A percentile compares a stretch with the other conserved stretches of the same genome.
Evolutionary conservation across 2,797 vertebrate species (phyloP).

Genomic region (Erpetoichthys calabaricus): DNA sequence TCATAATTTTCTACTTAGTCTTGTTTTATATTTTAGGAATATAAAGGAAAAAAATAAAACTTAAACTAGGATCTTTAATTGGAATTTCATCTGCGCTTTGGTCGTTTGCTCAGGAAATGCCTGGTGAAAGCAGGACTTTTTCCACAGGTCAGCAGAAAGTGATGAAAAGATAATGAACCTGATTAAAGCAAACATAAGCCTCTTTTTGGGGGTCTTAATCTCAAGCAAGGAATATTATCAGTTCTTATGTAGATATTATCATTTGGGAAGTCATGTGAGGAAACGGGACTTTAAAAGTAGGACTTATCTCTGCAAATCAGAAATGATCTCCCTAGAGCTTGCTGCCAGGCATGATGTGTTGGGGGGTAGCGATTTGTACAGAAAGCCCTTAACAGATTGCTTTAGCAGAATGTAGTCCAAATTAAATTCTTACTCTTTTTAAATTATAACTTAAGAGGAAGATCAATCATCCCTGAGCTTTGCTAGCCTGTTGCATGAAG

Average conservation of each 20-base stretch:
- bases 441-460: too few species aligned
- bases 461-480: too few species aligned
- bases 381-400: too few species aligned
- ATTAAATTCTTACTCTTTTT: too few species aligned
- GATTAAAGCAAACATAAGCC: conserved; percentile 10
- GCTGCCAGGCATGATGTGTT: too few species aligned
- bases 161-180: conserved; percentile 12
- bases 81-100: conserved; percentile 13
- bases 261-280: conserved; percentile 4
- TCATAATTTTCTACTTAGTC: too few species aligned
- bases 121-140: conserved; percentile 8
- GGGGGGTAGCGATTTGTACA: too few species aligned
- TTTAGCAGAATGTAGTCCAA: too few species aligned
- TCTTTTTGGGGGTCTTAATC: conserved; percentile 5
- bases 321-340: background rate
- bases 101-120: conserved; percentile 12
- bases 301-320: background rate
- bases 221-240: conserved; percentile 11
- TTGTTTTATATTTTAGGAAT: too few species aligned
- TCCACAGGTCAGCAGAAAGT: conserved; percentile 9
- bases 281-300: conserved; percentile 1
- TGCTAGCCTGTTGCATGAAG: too few species aligned
- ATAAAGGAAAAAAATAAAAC: conserved; percentile 2
- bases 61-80: conserved; percentile 8
- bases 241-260: conserved; percentile 11